These are phyloP conservation scores for Exocentrus adspersus DNA, from an alignment of 2,888 invertebrate species.

Conservation along the genomic window DNA sequence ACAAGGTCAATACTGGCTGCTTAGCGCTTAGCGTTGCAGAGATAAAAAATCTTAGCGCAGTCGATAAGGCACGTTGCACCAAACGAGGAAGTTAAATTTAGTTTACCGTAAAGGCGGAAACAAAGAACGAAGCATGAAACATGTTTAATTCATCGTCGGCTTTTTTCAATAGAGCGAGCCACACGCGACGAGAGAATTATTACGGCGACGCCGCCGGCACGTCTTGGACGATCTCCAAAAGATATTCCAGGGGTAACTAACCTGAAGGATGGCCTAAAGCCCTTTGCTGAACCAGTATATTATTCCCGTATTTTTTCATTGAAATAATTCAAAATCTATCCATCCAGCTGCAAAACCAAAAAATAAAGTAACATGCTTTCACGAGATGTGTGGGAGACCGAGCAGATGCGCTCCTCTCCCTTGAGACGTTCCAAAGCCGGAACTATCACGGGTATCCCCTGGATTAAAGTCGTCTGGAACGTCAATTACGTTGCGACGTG, in stretches of 20 bases:
- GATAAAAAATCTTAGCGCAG: not conserved
- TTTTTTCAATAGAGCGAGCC: not conserved
- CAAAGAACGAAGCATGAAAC: not conserved
- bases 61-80: slow-evolving; percentile 1
- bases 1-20: too few relatives aligned
- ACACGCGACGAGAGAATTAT: not conserved
- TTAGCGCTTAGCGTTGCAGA: too few relatives aligned
- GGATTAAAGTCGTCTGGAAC: not conserved
- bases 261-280: not conserved
- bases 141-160: slow-evolving; percentile 6
- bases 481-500: not conserved
- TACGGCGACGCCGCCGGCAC: not conserved
- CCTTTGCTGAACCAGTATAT: too few relatives aligned
- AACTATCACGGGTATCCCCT: not conserved
- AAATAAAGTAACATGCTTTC: too few relatives aligned
- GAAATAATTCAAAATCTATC: too few relatives aligned
- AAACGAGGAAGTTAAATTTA: not conserved
- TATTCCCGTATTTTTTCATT: too few relatives aligned
- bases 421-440: too few relatives aligned
- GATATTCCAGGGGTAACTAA: slow-evolving; percentile 9
- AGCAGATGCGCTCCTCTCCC: too few relatives aligned
- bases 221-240: not conserved
- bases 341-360: too few relatives aligned
- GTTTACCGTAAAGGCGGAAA: not conserved
- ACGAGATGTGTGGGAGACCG: too few relatives aligned